Conservation (phyloP, 2,113 vertebrate genomes). For the Setophaga coronata region DNA sequence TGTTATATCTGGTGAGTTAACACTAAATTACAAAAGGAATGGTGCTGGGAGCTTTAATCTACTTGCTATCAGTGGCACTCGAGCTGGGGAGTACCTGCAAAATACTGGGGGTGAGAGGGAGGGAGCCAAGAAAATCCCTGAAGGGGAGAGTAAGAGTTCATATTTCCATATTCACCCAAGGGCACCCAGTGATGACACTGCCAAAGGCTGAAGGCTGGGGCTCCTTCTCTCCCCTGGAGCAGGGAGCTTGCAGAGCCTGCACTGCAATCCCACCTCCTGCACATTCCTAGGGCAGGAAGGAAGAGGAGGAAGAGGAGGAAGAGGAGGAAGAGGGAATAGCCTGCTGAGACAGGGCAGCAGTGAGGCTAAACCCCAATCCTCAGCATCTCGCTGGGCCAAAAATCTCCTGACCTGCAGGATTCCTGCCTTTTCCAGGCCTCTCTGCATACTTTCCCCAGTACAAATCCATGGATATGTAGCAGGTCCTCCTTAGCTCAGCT, state of each 20-base stretch:
- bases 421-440: background rate
- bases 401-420: background rate
- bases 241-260: background rate
- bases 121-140: background rate
- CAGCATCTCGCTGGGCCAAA: background rate
- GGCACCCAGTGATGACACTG: background rate
- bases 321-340: background rate
- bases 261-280: background rate
- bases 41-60: background rate
- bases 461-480: background rate
- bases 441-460: background rate
- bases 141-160: background rate
- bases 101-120: background rate
- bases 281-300: background rate
- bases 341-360: background rate
- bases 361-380: background rate
- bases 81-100: background rate
- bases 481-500: background rate
- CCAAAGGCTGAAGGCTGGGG: background rate
- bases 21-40: background rate
- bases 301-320: background rate
- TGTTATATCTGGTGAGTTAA: background rate
- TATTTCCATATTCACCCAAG: background rate
- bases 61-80: background rate
- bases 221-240: background rate